Base-by-base conservation (phyloP, 2,797 vertebrate species). In the Hydrophis major region DNA sequence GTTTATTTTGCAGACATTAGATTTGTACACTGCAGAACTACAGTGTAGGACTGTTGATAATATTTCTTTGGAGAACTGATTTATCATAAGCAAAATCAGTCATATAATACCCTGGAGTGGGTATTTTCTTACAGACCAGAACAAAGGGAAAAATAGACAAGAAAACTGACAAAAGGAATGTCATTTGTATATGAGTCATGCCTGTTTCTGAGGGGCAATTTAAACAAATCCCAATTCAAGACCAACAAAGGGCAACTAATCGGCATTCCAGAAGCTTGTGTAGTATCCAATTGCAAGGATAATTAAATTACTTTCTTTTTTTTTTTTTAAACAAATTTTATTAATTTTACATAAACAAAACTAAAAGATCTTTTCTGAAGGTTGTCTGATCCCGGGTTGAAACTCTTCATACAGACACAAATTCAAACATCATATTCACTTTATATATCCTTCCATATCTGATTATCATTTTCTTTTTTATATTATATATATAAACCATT, bases 241-340 rank as follows among this genome's bases (percentile, higher is more conserved):
- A 94, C 61, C 95, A 95, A 96, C 94, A 96, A 93, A 92, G 93
- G 93, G 94, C 95, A 96, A 97, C 96, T 98, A 97, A 98, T 98
- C 97, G 97, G 96, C 96, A 97, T 97, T 95, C 97, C 94, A 93
- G 92, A 96, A 95, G 94, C 94, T 96, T 96, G 95, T 53, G 89
- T 96, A 96, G 95, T 95, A 97, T 96, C 95, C 95, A 96, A 96
- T 96, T 97, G 55, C 95, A 96, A 95, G 88, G 93, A 95, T 96
- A 98, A 98, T 98, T 96, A 97, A 97, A 97, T 97, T 97, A 97
- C 96, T 97, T 95, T 95, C 87, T 96, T 96, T 97, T 97, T 96
- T 96, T 90, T 32, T 32, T 32, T 32, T 32, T 32, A 32, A 32
- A 32, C 32, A 32, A 32, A 32, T 32, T 32, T 32, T 32, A 32